Base-by-base conservation (phyloP, 2,113 vertebrate genomes). In the Procapra przewalskii region DNA sequence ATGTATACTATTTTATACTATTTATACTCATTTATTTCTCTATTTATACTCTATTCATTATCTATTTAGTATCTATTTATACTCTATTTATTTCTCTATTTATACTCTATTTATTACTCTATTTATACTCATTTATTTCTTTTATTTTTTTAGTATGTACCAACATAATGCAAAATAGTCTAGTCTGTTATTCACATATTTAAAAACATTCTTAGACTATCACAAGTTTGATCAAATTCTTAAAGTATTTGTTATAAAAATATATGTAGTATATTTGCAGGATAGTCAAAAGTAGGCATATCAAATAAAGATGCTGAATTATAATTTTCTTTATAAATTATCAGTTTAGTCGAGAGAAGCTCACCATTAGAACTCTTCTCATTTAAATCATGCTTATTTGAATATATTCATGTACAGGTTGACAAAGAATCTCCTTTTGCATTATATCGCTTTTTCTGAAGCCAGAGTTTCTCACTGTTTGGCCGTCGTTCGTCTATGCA, bases 401-500 rank as follows among this genome's bases (percentile, higher is more conserved):
- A 98, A 98, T 98, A 88, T 96, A 98, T 98, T 98, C 75, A 97
- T 97, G 94, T 98, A 97, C 95, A 98, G 98, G 97, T 95, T 98
- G 98, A 98, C 98, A 98, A 97, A 98, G 97, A 97, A 94, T 94
- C 95, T 96, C 98, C 96, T 93, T 97, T 94, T 89, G 67, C 71
- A 94, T 96, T 93, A 79, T 96, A 52, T 60, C 97, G 97, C 97
- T 97, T 98, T 98, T 98, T 88, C 96, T 91, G 95, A 93, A 96
- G 97, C 48, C 96, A 92, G 95, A 87, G 98, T 98, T 96, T 97
- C 97, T 95, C 97, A 96, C 97, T 96, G 97, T 95, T 96, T 97
- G 94, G 98, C 98, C 97, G 0, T 98, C 94, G 62, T 97, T 98
- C 98, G 97, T 98, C 98, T 98, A 98, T 98, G 98, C 98, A 96